Evolutionary conservation across 1,140 invertebrate genomes (phyloP).

Genomic region (Caenorhabditis inopinata): DNA sequence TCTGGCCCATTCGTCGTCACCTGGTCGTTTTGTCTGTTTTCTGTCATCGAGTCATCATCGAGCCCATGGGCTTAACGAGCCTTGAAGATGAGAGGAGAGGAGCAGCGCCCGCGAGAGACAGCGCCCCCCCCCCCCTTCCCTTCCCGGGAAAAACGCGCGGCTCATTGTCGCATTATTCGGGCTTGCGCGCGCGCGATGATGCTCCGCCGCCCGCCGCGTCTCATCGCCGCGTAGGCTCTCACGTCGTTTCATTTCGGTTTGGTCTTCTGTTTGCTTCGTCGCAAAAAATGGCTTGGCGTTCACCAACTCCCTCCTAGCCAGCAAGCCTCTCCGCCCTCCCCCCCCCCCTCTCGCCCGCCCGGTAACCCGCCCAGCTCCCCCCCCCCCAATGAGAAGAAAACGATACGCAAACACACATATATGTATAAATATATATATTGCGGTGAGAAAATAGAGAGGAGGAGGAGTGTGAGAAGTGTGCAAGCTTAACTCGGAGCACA

Average conservation of each 20-base stretch:
- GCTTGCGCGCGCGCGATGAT: background rate
- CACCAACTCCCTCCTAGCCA: too few relatives aligned
- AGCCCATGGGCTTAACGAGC: slow-evolving; percentile 18
- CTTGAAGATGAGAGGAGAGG: slow-evolving; percentile 31
- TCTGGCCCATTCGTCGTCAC: background rate
- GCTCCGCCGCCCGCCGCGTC: background rate
- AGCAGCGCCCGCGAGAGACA: too few relatives aligned
- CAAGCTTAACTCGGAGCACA: slow-evolving; percentile 27
- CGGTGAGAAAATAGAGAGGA: background rate
- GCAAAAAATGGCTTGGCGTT: background rate
- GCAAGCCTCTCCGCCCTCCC: too few relatives aligned
- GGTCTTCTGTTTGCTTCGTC: slow-evolving; percentile 8
- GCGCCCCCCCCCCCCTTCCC: too few relatives aligned
- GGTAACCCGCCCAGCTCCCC: too few relatives aligned
- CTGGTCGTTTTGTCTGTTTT: background rate
- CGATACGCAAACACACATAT: slow-evolving; percentile 31
- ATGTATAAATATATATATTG: background rate
- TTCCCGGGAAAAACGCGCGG: too few relatives aligned
- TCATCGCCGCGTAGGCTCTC: background rate
- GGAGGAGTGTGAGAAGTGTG: background rate
- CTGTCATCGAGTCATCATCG: slow-evolving; percentile 24
- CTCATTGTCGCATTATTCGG: slow-evolving; percentile 10
- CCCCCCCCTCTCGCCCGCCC: too few relatives aligned
- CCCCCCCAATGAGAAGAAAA: slow-evolving; percentile 23
- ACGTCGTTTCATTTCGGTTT: background rate